Evolutionary conservation across 2,888 invertebrate species (phyloP).

Genomic region (Eilema caniola): DNA sequence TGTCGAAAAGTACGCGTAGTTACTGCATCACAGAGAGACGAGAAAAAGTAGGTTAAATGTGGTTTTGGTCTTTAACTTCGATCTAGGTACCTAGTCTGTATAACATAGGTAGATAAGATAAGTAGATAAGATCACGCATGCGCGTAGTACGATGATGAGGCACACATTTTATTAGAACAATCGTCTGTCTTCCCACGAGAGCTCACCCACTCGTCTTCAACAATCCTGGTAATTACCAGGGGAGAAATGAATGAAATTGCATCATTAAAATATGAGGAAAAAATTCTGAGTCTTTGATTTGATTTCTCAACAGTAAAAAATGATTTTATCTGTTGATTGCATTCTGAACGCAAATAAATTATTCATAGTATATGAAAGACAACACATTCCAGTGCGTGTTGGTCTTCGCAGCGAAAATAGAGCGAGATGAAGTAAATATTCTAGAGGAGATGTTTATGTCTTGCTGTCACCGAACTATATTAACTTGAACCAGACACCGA

Average conservation of each 20-base stretch:
- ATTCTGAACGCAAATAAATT: slow-evolving; percentile 25
- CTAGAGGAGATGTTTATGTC: slow-evolving; percentile 28
- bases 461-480: slow-evolving; percentile 3
- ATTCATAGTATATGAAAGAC: slow-evolving; percentile 39
- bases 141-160: slow-evolving; percentile 29
- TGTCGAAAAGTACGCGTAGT: slow-evolving; percentile 40
- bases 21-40: slow-evolving; percentile 50
- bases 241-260: slow-evolving; percentile 44
- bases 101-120: slow-evolving; percentile 18
- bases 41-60: slow-evolving; percentile 62
- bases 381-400: slow-evolving; percentile 33
- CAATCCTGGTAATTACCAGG: slow-evolving; percentile 56
- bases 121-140: slow-evolving; percentile 36
- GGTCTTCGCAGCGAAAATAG: slow-evolving; percentile 40
- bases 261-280: slow-evolving; percentile 17
- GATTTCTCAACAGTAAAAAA: slow-evolving; percentile 12
- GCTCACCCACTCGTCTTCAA: slow-evolving; percentile 48
- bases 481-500: background rate
- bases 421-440: slow-evolving; percentile 39
- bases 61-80: slow-evolving; percentile 45
- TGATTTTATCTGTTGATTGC: slow-evolving; percentile 19
- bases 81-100: slow-evolving; percentile 17
- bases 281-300: background rate
- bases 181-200: slow-evolving; percentile 68
- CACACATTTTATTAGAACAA: slow-evolving; percentile 60